Percentiles rank a stretch among this genome's conserved stretches.
Evolutionary conservation across 2,888 invertebrate genomes (phyloP).

Genomic region (Bembecia ichneumoniformis): DNA sequence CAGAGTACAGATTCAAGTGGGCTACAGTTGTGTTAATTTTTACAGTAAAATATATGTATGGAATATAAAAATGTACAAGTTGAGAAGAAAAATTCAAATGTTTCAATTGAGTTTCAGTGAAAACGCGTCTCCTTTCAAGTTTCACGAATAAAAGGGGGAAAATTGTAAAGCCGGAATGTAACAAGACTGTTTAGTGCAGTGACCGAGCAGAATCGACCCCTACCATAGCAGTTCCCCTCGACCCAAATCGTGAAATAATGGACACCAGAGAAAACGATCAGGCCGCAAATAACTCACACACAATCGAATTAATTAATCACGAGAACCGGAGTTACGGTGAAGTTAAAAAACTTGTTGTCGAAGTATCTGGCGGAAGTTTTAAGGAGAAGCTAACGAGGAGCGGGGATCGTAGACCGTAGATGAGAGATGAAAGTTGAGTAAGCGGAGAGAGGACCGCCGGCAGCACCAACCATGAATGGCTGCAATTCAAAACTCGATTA

Average conservation of each 20-base stretch:
- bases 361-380: constrained; percentile 53
- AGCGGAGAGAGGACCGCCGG: constrained; percentile 27
- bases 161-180: constrained; percentile 40
- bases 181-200: constrained; percentile 54
- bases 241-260: constrained; percentile 60
- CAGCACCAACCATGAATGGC: constrained; percentile 64
- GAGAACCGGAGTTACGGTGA: constrained; percentile 43
- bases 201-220: constrained; percentile 58
- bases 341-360: constrained; percentile 63
- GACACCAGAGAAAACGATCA: constrained; percentile 48
- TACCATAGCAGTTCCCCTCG: constrained; percentile 34
- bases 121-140: constrained; percentile 37
- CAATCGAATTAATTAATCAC: constrained; percentile 72
- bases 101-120: constrained; percentile 40
- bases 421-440: constrained; percentile 56
- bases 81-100: neutral
- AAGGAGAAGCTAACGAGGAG: constrained; percentile 68
- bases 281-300: constrained; percentile 56
- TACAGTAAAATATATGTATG: too few relatives aligned
- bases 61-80: too few relatives aligned
- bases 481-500: constrained; percentile 73
- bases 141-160: constrained; percentile 31
- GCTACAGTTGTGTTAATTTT: too few relatives aligned
- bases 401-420: constrained; percentile 32
- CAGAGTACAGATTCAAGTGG: too few relatives aligned